Conservation (phyloP, 1,140 invertebrate species). For the Ephestia elutella region DNA sequence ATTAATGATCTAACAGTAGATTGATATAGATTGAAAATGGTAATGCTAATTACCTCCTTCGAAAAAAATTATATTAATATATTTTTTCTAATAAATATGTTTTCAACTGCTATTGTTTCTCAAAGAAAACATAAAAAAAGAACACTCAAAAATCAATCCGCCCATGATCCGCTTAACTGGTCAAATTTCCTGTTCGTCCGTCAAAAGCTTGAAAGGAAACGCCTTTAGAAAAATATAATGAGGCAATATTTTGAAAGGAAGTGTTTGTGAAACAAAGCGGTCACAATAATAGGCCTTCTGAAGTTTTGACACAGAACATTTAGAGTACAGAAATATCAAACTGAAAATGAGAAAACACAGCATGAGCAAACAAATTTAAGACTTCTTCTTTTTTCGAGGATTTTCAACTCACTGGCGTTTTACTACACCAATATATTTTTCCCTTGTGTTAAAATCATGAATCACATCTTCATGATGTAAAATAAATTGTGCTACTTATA, state of each 20-base stretch:
- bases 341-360: background rate
- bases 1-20: too few relatives aligned
- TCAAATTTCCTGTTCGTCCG: conserved; percentile 31
- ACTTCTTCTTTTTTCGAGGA: too few relatives aligned
- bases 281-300: conserved; percentile 27
- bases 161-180: conserved; percentile 16
- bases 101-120: background rate
- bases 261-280: conserved; percentile 36
- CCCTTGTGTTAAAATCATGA: too few relatives aligned
- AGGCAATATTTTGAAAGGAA: conserved; percentile 44
- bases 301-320: background rate
- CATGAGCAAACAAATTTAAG: too few relatives aligned
- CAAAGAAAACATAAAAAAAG: conserved; percentile 9
- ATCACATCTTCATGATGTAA: too few relatives aligned
- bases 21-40: too few relatives aligned
- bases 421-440: too few relatives aligned
- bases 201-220: conserved; percentile 27
- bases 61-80: too few relatives aligned
- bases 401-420: too few relatives aligned
- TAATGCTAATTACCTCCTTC: too few relatives aligned
- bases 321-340: background rate
- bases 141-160: conserved; percentile 8
- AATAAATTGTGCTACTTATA: too few relatives aligned
- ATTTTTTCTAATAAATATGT: too few relatives aligned
- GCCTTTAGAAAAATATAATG: conserved; percentile 34